Evolutionary conservation across 2,113 vertebrate genomes (phyloP), one percentile per base, ranked within the genome.

Genomic region (Mirza zaza): DNA sequence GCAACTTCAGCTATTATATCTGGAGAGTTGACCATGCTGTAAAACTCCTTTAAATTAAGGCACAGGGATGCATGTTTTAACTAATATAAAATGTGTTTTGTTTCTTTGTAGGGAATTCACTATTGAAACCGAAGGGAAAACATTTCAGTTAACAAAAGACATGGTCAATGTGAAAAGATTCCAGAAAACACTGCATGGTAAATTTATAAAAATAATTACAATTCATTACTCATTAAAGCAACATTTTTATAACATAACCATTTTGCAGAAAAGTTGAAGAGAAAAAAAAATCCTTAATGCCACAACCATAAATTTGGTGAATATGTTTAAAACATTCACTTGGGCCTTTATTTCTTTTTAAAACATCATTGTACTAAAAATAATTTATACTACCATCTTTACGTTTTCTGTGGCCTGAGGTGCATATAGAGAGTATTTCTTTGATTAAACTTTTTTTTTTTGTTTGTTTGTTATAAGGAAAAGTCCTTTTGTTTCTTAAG

Each of bases 151-250:
- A 97, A 99, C 99, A 32, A 99, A 99, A 98, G 99, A 99, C 97
- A 99, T 99, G 99, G 99, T 99, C 96, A 98, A 65, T 67, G 99
- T 99, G 98, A 99, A 99, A 98, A 99, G 99, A 84, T 99, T 99
- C 98, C 99, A 99, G 99, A 99, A 99, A 98, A 99, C 99, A 34
- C 98, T 99, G 80, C 98, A 99, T 59, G 99, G 99, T 99, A 99
- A 99, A 97, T 85, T 94, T 85, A 36, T 93, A 45, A 83, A 96
- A 86, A 65, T 52, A 82, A 32, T 88, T 75, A 92, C 82, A 68
- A 29, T 14, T n/a, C 3, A 67, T 70, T 80, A 18, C 6, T 87
- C 21, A 48, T 79, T 82, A 70, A 71, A 14, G 8, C 82, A 92
- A 65, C 61, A 23, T 63, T 89, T 91, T 96, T 97, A 23, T 93